Percentiles rank a stretch among this genome's conserved stretches.
Conservation (phyloP, 2,888 invertebrate genomes). For the Carterocephalus palaemon region DNA sequence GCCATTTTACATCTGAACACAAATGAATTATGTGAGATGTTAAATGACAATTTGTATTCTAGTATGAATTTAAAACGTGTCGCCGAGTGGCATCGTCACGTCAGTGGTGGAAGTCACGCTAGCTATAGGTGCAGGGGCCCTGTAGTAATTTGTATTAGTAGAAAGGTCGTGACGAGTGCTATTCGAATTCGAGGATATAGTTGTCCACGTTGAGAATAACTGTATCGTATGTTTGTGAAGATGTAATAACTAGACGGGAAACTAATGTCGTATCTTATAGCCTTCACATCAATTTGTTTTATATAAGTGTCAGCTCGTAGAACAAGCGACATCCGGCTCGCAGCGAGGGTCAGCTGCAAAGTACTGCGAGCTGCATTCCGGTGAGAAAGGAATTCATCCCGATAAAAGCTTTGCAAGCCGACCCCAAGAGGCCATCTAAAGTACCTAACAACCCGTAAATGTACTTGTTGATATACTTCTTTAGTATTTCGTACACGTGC, state of each 20-base stretch:
- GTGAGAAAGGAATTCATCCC: constrained; percentile 9
- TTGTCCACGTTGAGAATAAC: too few relatives aligned
- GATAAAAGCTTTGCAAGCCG: not conserved
- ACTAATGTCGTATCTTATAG: constrained; percentile 8
- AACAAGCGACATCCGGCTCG: constrained; percentile 21
- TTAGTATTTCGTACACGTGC: constrained; percentile 8
- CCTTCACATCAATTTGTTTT: constrained; percentile 19
- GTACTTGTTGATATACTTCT: constrained; percentile 12
- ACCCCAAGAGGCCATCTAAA: not conserved
- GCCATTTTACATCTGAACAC: too few relatives aligned
- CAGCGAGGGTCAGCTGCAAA: constrained; percentile 3
- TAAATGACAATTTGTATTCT: constrained; percentile 9
- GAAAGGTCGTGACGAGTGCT: not conserved
- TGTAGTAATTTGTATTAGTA: not conserved
- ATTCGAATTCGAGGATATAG: too few relatives aligned
- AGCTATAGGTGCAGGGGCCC: not conserved
- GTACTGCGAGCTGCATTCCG: constrained; percentile 7
- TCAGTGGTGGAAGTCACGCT: too few relatives aligned
- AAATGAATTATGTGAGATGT: not conserved
- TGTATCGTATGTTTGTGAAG: too few relatives aligned
- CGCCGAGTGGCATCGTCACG: too few relatives aligned
- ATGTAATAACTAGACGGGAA: not conserved
- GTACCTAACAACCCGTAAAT: not conserved
- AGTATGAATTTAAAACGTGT: constrained; percentile 2
- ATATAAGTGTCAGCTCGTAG: constrained; percentile 17